Conservation (phyloP, 2,888 invertebrate species). For the Cabera pusaria region DNA sequence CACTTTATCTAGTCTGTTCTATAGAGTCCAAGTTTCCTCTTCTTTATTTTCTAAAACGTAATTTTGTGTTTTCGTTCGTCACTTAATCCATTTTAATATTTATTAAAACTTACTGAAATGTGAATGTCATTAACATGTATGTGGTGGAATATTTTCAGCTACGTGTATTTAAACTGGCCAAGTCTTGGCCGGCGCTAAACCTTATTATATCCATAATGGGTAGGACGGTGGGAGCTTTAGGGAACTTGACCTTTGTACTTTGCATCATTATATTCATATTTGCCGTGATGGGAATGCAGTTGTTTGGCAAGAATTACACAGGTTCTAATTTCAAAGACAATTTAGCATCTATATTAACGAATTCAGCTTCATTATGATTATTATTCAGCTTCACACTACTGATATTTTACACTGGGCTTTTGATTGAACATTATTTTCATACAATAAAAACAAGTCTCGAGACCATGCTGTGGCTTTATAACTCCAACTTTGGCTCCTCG, state of each 20-base stretch:
- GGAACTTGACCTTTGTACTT: slow-evolving; percentile 97
- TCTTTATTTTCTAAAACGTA: slow-evolving; percentile 6
- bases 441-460: slow-evolving; percentile 55
- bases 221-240: slow-evolving; percentile 96
- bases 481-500: slow-evolving; percentile 64
- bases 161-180: slow-evolving; percentile 97
- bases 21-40: slow-evolving; percentile 6
- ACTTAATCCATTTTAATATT: slow-evolving; percentile 6
- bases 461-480: slow-evolving; percentile 78
- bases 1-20: slow-evolving; percentile 4
- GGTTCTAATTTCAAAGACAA: slow-evolving; percentile 83
- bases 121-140: slow-evolving; percentile 38
- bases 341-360: slow-evolving; percentile 77
- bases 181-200: slow-evolving; percentile 98
- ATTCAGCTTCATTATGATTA: slow-evolving; percentile 70
- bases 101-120: slow-evolving; percentile 14
- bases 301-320: slow-evolving; percentile 95
- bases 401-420: slow-evolving; percentile 78
- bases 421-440: slow-evolving; percentile 76
- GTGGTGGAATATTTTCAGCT: slow-evolving; percentile 87
- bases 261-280: slow-evolving; percentile 98
- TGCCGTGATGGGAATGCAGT: slow-evolving; percentile 98
- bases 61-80: slow-evolving; percentile 6
- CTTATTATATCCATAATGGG: slow-evolving; percentile 98
- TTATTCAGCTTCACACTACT: slow-evolving; percentile 80